Conservation (phyloP, 2,113 vertebrate genomes). For the Manacus vitellinus region DNA sequence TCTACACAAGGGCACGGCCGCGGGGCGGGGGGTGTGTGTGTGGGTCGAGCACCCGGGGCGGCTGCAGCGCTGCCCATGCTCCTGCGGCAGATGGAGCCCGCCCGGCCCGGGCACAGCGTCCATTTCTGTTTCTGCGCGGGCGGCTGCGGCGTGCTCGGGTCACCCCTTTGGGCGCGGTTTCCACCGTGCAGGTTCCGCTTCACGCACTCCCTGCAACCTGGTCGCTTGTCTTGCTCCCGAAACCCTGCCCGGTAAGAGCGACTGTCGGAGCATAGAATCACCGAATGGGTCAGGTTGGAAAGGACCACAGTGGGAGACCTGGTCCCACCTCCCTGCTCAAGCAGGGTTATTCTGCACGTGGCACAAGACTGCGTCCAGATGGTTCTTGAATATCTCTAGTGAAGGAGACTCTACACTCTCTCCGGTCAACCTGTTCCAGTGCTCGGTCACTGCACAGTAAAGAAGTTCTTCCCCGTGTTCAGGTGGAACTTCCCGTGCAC, state of each 20-base stretch:
- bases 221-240: not conserved
- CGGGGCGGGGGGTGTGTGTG: fast-evolving
- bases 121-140: not conserved
- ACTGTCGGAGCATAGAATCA: too few relatives aligned
- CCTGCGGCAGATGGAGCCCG: not conserved
- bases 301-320: not conserved
- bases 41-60: not conserved
- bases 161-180: too few relatives aligned
- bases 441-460: not conserved
- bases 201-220: not conserved
- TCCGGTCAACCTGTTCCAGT: not conserved
- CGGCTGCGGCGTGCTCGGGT: not conserved
- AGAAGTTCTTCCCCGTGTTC: not conserved
- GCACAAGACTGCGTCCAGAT: too few relatives aligned
- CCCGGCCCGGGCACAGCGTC: too few relatives aligned
- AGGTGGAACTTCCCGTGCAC: not conserved
- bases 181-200: not conserved
- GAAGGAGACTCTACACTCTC: not conserved
- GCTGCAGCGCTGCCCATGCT: too few relatives aligned
- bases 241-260: too few relatives aligned
- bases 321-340: not conserved
- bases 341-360: not conserved
- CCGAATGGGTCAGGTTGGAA: not conserved
- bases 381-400: not conserved
- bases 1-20: too few relatives aligned